phyloP scores from a whole-genome alignment of 2,888 invertebrate species.

The Matsumyia berberina region DNA sequence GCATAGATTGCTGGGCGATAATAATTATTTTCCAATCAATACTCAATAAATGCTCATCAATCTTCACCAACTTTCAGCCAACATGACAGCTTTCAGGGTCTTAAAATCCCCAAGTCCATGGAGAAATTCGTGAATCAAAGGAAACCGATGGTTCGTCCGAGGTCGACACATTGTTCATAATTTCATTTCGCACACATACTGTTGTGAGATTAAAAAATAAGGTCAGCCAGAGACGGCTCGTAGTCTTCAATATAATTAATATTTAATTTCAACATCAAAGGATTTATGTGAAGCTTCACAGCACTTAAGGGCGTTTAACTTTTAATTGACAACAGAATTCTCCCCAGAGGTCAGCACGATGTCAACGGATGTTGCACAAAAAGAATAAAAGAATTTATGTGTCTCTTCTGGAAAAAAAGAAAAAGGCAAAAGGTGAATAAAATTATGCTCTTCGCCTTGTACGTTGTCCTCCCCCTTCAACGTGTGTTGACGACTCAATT shows the following conservation, averaged over 20 bases:
- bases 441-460: not conserved
- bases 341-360: slow-evolving; percentile 2
- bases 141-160: not conserved
- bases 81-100: too few relatives aligned
- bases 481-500: too few relatives aligned
- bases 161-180: not conserved
- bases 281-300: not conserved
- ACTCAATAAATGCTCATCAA: too few relatives aligned
- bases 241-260: not conserved
- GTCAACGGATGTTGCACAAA: slow-evolving; percentile 1
- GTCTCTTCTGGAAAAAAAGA: not conserved
- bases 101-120: too few relatives aligned
- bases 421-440: not conserved
- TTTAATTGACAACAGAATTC: slow-evolving; percentile 15
- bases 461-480: not conserved
- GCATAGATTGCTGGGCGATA: too few relatives aligned
- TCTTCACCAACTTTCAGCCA: too few relatives aligned
- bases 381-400: not conserved
- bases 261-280: slow-evolving; percentile 5
- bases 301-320: not conserved
- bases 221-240: not conserved
- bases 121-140: not conserved
- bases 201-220: not conserved
- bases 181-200: not conserved
- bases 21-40: too few relatives aligned